phyloP scores from a whole-genome alignment of 2,888 invertebrate species.

The Pecten maximus region DNA sequence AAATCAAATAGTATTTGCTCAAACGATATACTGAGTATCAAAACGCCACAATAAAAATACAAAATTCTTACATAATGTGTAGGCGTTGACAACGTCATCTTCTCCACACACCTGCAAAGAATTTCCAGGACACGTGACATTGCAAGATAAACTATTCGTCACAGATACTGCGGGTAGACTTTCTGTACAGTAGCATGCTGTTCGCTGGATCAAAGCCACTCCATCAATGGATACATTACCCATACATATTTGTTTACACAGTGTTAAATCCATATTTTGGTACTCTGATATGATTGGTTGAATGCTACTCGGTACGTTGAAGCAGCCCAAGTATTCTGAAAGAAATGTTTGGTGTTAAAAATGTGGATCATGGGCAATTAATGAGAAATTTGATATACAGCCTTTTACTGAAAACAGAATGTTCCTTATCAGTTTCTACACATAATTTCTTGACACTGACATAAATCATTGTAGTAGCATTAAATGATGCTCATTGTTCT shows the following conservation, averaged over 20 bases:
- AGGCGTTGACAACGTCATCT: neutral
- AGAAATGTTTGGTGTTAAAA: neutral
- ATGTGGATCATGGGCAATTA: neutral
- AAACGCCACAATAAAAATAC: no score
- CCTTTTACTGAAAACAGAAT: no score
- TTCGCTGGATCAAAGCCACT: neutral
- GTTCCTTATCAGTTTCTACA: no score
- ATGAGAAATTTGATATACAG: no score
- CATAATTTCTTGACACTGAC: no score
- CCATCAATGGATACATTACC: neutral
- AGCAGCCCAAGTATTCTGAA: neutral
- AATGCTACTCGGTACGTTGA: neutral
- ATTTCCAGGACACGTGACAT: neutral
- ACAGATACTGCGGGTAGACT: neutral
- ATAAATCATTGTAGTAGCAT: no score
- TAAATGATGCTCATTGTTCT: no score
- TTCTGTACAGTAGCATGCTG: neutral
- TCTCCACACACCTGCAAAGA: neutral
- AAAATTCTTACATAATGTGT: neutral
- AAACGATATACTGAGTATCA: no score
- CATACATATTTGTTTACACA: neutral
- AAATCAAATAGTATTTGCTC: no score
- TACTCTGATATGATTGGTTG: neutral
- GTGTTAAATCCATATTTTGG: neutral
- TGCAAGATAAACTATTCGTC: neutral